Evolutionary conservation across 2,113 vertebrate genomes (phyloP), one percentile per base, ranked within the genome.

Genomic region (Alethe castanea): DNA sequence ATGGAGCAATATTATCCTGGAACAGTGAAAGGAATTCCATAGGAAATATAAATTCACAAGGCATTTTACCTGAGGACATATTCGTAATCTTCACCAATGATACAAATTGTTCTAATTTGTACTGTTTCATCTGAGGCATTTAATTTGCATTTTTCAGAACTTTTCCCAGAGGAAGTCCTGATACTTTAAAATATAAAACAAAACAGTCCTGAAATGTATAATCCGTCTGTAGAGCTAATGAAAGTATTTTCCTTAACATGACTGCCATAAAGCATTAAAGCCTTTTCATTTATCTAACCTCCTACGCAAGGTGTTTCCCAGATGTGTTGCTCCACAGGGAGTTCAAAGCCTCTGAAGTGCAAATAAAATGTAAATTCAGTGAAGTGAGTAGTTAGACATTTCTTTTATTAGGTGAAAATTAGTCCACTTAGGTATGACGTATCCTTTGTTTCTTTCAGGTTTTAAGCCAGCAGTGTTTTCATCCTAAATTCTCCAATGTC

Each of bases 21-120:
- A 96, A 94, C 31, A 47, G 40, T 44, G 48, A 93, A 67, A 56
- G 59, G 35, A 94, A 90, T 95, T 97, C 92, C 85, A 91, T 26
- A 47, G 84, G 87, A 89, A 83, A 94, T 80, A 59, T 86, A 94
- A 91, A 70, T 93, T 95, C 92, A 91, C 4, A 40, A 87, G 56
- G 67, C 67, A 79, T 96, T 95, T 95, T 91, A 96, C 86, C 91
- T 97, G 77, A 89, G 57, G 90, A 56, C 0, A 36, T 86, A 70
- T 20, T 83, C 19, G 5, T 65, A 78, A 86, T 92, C 80, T 80
- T 64, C 62, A 93, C 53, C 23, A 36, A 64, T 72, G 50, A 86
- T 76, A 92, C 54, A 77, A 95, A 92, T 48, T 74, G 45, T 62
- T 88, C 76, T 87, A n/a, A 40, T 89, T 86, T 78, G 40, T 81